Conservation (phyloP, 2,888 invertebrate species). For the Heliconius erato region DNA sequence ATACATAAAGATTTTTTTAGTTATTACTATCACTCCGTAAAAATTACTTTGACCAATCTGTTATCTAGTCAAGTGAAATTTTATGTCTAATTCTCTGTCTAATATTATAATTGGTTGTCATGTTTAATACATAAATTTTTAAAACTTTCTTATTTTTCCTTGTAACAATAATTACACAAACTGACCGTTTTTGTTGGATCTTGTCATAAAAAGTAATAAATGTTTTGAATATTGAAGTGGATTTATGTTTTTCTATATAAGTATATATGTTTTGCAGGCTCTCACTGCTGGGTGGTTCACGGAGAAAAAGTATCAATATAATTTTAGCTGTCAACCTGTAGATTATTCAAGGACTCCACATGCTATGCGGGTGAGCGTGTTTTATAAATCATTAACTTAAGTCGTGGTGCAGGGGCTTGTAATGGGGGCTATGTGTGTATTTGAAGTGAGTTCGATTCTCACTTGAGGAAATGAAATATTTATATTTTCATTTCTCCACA, state of each 20-base stretch:
- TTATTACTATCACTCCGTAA: background rate
- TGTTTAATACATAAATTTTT: background rate
- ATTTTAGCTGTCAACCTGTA: constrained; percentile 94
- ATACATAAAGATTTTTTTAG: background rate
- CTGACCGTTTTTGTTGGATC: background rate
- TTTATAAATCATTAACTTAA: background rate
- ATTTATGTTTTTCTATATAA: constrained; percentile 1
- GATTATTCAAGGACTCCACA: constrained; percentile 91
- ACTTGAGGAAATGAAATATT: background rate
- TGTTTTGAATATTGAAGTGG: background rate
- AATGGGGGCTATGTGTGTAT: too few species aligned
- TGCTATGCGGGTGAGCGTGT: constrained; percentile 89
- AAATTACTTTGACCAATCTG: background rate
- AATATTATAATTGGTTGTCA: background rate
- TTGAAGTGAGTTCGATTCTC: too few species aligned
- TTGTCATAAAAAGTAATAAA: background rate
- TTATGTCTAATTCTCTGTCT: too few species aligned
- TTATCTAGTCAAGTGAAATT: background rate
- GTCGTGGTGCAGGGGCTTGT: background rate
- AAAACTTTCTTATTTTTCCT: background rate
- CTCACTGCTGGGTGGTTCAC: constrained; percentile 91
- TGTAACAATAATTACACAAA: background rate
- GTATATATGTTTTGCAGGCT: constrained; percentile 77
- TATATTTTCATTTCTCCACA: background rate
- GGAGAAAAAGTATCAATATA: constrained; percentile 78